These are phyloP conservation scores for Takifugu bimaculatus DNA, from an alignment of 2,113 vertebrate genomes.

Conservation along the genomic window DNA sequence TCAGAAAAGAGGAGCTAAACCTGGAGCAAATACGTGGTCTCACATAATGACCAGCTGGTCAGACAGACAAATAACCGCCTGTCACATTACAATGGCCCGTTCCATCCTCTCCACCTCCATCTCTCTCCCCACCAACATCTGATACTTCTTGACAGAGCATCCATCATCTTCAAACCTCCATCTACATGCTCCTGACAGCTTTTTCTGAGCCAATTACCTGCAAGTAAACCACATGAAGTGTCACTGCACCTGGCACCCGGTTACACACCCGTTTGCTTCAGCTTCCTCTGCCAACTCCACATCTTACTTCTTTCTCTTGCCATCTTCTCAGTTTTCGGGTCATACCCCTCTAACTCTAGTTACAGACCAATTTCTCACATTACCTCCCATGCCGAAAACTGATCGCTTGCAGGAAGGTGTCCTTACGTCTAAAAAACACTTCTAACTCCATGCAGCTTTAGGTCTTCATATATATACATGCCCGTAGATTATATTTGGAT, in stretches of 20 bases:
- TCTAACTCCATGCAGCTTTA: too few species aligned
- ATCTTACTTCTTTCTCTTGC: too few species aligned
- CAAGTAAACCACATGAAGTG: constrained; percentile 43
- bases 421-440: too few species aligned
- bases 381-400: too few species aligned
- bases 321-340: too few species aligned
- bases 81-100: constrained; percentile 42
- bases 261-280: too few species aligned
- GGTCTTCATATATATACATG: too few species aligned
- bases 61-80: constrained; percentile 61
- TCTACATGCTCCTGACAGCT: constrained; percentile 2
- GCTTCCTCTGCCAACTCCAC: too few species aligned
- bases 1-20: neutral
- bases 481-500: too few species aligned
- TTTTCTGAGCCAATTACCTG: neutral
- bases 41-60: constrained; percentile 23
- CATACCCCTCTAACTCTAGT: too few species aligned
- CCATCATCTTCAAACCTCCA: constrained; percentile 44
- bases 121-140: constrained; percentile 2
- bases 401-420: too few species aligned
- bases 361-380: too few species aligned
- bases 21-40: neutral
- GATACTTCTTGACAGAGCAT: constrained; percentile 39
- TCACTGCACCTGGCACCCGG: constrained; percentile 11
- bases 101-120: constrained; percentile 13